Percentiles rank a stretch among this genome's conserved stretches.
Evolutionary conservation across 2,888 invertebrate species (phyloP).

Genomic region (Drosophila quinaria): DNA sequence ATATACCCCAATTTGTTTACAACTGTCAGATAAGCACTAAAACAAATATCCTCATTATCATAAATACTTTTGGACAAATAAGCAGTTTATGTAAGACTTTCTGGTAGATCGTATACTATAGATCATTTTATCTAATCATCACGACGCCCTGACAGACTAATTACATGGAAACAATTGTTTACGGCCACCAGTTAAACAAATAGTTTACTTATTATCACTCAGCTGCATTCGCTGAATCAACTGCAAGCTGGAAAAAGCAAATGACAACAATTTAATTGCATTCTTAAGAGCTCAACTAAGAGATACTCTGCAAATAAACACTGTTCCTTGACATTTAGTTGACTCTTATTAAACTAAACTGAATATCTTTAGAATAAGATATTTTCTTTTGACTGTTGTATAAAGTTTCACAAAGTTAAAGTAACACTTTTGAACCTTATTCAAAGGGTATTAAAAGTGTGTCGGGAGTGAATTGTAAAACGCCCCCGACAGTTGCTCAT

Average conservation of each 20-base stretch:
- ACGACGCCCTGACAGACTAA: neutral
- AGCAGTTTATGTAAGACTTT: neutral
- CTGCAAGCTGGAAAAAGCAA: slow-evolving; percentile 9
- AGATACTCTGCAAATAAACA: neutral
- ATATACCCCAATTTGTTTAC: neutral
- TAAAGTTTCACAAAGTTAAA: neutral
- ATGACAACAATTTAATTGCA: slow-evolving; percentile 7
- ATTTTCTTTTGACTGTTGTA: neutral
- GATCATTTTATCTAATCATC: slow-evolving; percentile 37
- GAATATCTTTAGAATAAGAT: neutral
- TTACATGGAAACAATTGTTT: slow-evolving; percentile 10
- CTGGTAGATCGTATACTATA: neutral
- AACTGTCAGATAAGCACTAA: neutral
- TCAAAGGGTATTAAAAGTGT: neutral
- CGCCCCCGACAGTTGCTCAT: slow-evolving; percentile 22
- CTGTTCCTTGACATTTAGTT: neutral
- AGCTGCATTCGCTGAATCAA: slow-evolving; percentile 19
- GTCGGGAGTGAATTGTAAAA: slow-evolving; percentile 14
- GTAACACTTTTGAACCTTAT: too few relatives aligned
- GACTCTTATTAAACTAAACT: neutral
- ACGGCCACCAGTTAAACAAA: slow-evolving; percentile 7
- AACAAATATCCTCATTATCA: slow-evolving; percentile 2
- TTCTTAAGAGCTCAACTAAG: neutral
- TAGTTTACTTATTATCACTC: slow-evolving; percentile 22
- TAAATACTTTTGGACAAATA: slow-evolving; percentile 1